Conservation (phyloP, 2,113 vertebrate species). For the Zingel zingel region DNA sequence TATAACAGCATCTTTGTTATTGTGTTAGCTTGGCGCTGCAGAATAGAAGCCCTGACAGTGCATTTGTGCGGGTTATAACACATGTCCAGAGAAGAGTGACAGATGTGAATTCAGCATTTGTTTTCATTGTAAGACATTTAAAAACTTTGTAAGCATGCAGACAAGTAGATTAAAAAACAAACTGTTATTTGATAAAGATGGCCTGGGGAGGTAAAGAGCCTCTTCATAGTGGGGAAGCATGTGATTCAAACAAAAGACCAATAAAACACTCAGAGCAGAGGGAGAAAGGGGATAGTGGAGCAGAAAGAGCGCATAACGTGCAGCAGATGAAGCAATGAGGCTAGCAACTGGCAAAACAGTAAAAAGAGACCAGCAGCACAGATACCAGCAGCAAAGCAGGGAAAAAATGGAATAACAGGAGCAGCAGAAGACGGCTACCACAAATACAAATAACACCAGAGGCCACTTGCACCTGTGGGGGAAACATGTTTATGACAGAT, state of each 20-base stretch:
- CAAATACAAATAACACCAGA: slow-evolving; percentile 34
- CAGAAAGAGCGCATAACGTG: slow-evolving; percentile 19
- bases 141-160: slow-evolving; percentile 15
- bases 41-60: slow-evolving; percentile 13
- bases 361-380: slow-evolving; percentile 35
- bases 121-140: slow-evolving; percentile 35
- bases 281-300: slow-evolving; percentile 5
- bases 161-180: slow-evolving; percentile 31
- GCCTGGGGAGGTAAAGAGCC: slow-evolving; percentile 9
- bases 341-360: slow-evolving; percentile 27
- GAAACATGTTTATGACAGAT: slow-evolving; percentile 65
- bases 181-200: slow-evolving; percentile 24
- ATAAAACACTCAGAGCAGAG: slow-evolving; percentile 41
- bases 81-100: slow-evolving; percentile 23
- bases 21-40: slow-evolving; percentile 7
- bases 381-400: background rate
- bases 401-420: background rate
- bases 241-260: slow-evolving; percentile 57
- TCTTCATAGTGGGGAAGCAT: slow-evolving; percentile 7
- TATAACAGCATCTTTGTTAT: slow-evolving; percentile 28
- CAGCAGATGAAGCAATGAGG: slow-evolving; percentile 45
- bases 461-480: slow-evolving; percentile 41
- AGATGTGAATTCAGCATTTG: slow-evolving; percentile 47
- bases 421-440: slow-evolving; percentile 18
- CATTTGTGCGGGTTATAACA: slow-evolving; percentile 24